phyloP scores from a whole-genome alignment of 2,888 invertebrate species.

The Lepidocyrtoides sp. region DNA sequence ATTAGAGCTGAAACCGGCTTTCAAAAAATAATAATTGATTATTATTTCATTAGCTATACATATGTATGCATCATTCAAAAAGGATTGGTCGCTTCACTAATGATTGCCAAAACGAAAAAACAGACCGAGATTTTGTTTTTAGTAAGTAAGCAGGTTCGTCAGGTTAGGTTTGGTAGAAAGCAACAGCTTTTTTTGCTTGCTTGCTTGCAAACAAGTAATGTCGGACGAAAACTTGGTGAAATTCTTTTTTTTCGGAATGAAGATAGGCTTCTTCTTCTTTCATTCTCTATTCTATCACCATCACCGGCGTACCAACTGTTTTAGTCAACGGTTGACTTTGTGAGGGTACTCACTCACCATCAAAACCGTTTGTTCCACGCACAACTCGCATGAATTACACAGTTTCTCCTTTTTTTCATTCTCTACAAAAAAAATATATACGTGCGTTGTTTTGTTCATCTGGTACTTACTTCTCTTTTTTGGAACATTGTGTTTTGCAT shows the following conservation, averaged over 20 bases:
- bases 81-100: too few species aligned
- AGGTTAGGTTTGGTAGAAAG: not conserved
- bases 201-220: not conserved
- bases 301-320: conserved; percentile 19
- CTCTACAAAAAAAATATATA: not conserved
- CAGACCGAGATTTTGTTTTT: not conserved
- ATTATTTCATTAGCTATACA: too few species aligned
- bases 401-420: too few species aligned
- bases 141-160: not conserved
- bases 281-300: not conserved
- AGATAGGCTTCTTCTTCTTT: not conserved
- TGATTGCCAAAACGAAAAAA: not conserved
- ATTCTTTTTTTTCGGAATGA: conserved; percentile 28
- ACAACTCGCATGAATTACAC: too few species aligned
- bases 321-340: conserved; percentile 65
- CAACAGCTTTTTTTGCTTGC: conserved; percentile 26
- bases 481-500: not conserved
- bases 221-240: conserved; percentile 7
- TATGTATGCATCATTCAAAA: too few species aligned
- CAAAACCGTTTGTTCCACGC: not conserved
- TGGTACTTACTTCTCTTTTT: not conserved
- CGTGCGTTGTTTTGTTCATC: not conserved
- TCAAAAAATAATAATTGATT: too few species aligned
- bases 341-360: not conserved
- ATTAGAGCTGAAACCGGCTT: conserved; percentile 30